Base-by-base conservation (phyloP, 2,888 invertebrate species). In the Acleris holmiana region DNA sequence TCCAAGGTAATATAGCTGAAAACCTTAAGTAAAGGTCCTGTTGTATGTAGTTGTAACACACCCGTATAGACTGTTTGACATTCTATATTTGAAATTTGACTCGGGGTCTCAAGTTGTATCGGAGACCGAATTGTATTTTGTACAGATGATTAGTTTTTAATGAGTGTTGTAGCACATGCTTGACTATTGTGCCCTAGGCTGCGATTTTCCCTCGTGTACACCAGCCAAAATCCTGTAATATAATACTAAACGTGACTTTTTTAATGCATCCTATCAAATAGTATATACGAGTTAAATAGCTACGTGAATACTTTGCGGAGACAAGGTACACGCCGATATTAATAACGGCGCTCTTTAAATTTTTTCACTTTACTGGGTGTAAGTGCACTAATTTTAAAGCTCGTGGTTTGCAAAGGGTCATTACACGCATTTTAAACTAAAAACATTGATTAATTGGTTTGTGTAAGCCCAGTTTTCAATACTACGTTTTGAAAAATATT, bases 191-290 rank as follows among this genome's bases (percentile, higher is more conserved):
- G 10, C 10, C 29, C 10, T 29, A 10, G 2, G 10, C 13, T 29
- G 8, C 29, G 29, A 29, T 29, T 10, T 29, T 29, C 19, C 21
- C 29, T 35, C 15, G 19, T 19, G 47, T 56, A 47, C 19, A 23
- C 18, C 29, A 47, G 53, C 29, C 25, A n/a, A 35, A 44, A 51
- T 6, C 19, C 29, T 44, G n/a, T 59, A 44, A 44, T 46, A 17
- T 48, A 41, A 54, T 50, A 17, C 18, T 59, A n/a, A 49, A 50
- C 59, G 41, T 51, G 44, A 25, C n/a, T 51, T 55, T 64, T 47
- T 54, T 64, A 51, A 64, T 47, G 41, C 54, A 41, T 49, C 53
- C 54, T 59, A 54, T 53, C 13, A 17, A 50, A 44, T 41, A 50
- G 49, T 29, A 49, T 13, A 40, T 40, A 41, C 15, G 48, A 55